Conservation (phyloP, 2,888 invertebrate species). For the Myopa testacea region DNA sequence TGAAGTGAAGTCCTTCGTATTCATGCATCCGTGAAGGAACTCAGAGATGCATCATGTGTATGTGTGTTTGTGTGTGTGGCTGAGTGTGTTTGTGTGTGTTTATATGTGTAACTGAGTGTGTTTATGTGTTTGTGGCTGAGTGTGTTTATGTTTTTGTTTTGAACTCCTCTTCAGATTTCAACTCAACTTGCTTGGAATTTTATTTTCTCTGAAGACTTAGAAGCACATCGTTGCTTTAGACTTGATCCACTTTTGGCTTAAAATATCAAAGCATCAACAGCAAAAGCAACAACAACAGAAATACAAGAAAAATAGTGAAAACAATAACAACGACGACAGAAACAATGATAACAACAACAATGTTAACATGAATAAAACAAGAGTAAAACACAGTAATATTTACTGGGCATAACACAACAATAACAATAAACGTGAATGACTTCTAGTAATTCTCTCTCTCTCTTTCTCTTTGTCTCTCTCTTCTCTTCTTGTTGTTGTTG, state of each 20-base stretch:
- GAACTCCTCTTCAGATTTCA: neutral
- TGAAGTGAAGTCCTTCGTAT: neutral
- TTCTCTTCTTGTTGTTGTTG: no score
- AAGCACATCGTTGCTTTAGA: neutral
- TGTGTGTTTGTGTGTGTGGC: neutral
- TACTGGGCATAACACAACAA: no score
- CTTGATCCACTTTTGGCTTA: neutral
- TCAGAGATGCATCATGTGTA: neutral
- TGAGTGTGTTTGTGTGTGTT: neutral
- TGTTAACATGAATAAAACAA: no score
- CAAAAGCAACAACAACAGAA: neutral
- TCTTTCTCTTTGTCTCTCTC: no score
- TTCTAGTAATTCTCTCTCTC: no score
- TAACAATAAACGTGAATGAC: no score
- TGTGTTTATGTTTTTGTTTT: neutral
- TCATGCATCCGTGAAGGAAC: neutral
- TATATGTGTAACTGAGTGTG: neutral
- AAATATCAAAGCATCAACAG: neutral
- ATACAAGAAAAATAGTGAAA: neutral
- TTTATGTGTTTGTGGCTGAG: neutral
- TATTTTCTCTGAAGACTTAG: constrained; percentile 1
- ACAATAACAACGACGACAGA: neutral
- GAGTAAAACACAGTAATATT: no score
- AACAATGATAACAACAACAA: no score
- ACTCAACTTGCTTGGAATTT: neutral